These are phyloP conservation scores for Oegoconia quadripuncta DNA, from an alignment of 2,888 invertebrate genomes.

Conservation along the genomic window DNA sequence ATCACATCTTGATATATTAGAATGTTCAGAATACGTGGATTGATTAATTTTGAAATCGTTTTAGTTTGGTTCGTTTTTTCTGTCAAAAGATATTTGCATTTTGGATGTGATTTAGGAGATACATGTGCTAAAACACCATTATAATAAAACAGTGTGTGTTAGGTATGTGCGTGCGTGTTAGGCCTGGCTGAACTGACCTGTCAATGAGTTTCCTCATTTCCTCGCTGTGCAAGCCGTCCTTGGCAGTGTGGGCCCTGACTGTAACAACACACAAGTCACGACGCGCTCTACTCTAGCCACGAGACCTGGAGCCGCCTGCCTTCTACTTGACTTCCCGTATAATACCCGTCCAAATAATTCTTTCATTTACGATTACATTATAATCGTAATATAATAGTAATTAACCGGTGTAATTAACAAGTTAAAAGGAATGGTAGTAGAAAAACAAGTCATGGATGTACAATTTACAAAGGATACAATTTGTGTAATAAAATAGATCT, in stretches of 20 bases:
- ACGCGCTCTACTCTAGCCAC: slow-evolving; percentile 71
- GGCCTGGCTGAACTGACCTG: slow-evolving; percentile 86
- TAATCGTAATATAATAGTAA: background rate
- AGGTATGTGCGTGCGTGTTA: slow-evolving; percentile 26
- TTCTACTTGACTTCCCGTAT: slow-evolving; percentile 47
- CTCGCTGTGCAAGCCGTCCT: slow-evolving; percentile 96
- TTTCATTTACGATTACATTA: background rate
- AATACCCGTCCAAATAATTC: slow-evolving; percentile 38
- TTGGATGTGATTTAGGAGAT: no score
- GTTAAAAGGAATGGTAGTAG: background rate
- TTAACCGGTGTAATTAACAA: no score
- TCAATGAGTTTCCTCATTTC: slow-evolving; percentile 98
- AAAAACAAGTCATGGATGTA: no score
- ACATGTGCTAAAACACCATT: no score
- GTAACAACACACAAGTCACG: slow-evolving; percentile 79
- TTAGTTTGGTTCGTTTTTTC: no score
- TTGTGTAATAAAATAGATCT: no score
- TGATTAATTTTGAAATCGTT: no score
- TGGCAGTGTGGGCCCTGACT: slow-evolving; percentile 84
- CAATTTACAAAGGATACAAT: no score
- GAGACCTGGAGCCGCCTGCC: slow-evolving; percentile 52
- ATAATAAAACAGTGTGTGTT: slow-evolving; percentile 2
- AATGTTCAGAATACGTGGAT: no score
- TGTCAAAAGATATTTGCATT: no score
- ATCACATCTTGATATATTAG: no score